Conservation (phyloP, 1,140 invertebrate genomes). For the Pseudomyrmex dendroicus region DNA sequence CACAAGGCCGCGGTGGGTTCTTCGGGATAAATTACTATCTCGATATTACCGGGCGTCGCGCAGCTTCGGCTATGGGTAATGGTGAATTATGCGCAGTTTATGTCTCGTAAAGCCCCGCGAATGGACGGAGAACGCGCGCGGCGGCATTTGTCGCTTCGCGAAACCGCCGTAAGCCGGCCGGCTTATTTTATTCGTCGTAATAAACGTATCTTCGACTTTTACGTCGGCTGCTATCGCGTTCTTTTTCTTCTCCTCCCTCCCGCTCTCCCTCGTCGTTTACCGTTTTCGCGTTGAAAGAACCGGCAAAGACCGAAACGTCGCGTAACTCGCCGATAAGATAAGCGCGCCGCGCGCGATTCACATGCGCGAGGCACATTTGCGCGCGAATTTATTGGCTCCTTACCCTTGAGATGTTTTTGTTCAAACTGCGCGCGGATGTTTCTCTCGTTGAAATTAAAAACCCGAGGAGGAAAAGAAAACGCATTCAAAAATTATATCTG, state of each 20-base stretch:
- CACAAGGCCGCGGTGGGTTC: not conserved
- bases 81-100: constrained; percentile 67
- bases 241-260: not conserved
- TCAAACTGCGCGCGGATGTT: not conserved
- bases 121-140: constrained; percentile 19
- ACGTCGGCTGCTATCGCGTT: not conserved
- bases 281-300: not conserved
- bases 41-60: constrained; percentile 19
- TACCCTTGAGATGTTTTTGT: not conserved
- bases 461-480: no score
- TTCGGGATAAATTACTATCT: constrained; percentile 64
- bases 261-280: not conserved
- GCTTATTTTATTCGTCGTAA: constrained; percentile 61
- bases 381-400: not conserved
- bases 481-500: no score
- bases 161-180: constrained; percentile 17
- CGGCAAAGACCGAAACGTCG: not conserved
- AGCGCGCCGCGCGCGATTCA: not conserved
- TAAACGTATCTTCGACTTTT: constrained; percentile 61
- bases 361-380: not conserved
- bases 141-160: constrained; percentile 62
- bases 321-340: constrained; percentile 53
- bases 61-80: constrained; percentile 61
- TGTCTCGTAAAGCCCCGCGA: constrained; percentile 54
- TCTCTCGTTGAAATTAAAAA: no score